Base-by-base conservation (phyloP, 2,113 vertebrate species). In the Tympanuchus pallidicinctus region DNA sequence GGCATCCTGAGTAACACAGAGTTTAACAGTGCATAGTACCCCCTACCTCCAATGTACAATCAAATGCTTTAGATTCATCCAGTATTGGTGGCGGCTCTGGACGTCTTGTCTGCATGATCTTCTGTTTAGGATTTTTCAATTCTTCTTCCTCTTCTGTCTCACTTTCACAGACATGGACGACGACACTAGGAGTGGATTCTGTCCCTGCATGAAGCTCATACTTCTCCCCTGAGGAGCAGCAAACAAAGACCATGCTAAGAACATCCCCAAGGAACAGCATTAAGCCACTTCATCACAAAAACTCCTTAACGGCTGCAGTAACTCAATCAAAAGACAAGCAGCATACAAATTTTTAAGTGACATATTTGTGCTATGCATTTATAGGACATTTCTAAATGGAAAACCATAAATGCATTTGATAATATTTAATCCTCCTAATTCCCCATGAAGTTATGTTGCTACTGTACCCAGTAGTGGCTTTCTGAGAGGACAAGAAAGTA, bases 121-220 rank as follows among this genome's bases (percentile, higher is more conserved):
- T 99, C 97, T 98, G 99, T 88, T 98, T 99, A 88, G 99, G 98
- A 63, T 67, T 97, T 81, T 94, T 98, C 0, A 96, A 84, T 75
- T 98, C 98, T 3, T 98, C 98, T 8, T 98, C 99, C 77, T 98
- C 99, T 38, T 99, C 99, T 1, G 98, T 98, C 95, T 99, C 99
- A 10, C 99, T 99, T 95, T 99, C 99, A 8, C 99, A 99, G 92
- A 99, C 99, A 6, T 99, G 99, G 64, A 99, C 99, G 2, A 99
- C 99, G 54, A 99, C 99, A 6, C 99, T 99, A 9, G 99, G 99
- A 10, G 99, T 99, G 10, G 99, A 99, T 93, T 99, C 99, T 0
- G 99, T 99, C 30, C 99, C 99, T 3, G 99, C 99, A 3, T 99
- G 99, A 32, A 99, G 98, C 96, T 99, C 99, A 0, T 99, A 99